Evolutionary conservation across 1,140 invertebrate species (phyloP), one percentile per base, ranked within the genome.

Genomic region (Leptopilina boulardi): DNA sequence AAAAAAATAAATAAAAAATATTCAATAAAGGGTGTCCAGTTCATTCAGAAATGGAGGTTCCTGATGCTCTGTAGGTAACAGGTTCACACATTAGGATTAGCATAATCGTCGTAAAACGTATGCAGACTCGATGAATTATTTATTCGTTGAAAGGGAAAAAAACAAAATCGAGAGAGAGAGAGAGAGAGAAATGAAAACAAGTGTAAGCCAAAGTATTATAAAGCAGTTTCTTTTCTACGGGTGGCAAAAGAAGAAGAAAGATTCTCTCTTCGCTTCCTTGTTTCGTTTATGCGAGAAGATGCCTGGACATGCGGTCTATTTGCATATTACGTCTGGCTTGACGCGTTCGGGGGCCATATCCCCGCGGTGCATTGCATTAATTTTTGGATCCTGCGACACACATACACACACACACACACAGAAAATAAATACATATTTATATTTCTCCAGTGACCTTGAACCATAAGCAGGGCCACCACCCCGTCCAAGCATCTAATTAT

Each of bases 91-190:
- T 84, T 80, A 84, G 80, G 80, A 84, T 88, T 88, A 89, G 84
- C 88, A 89, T 89, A 88, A 89, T 88, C 80, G 84, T 88, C 84
- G 88, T 89, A 86, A 88, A 87, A 81, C 84, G 87, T n/a, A n/a
- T 83, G 79, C 80, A 85, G 82, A 80, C 84, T 83, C 84, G 81
- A 89, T 89, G 86, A 89, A 89, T 88, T 87, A 89, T 89, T 88
- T 88, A 88, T 87, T 81, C 85, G 82, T 84, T 79, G 78, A 77
- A 85, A 84, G 81, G 83, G 79, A 81, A 78, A 70, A n/a, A 54
- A 41, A 26, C 71, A 73, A 26, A 66, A 78, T 76, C 71, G 76
- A 79, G 77, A 76, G 77, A 77, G 80, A 87, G 77, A 76, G 79
- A 77, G 77, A 73, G 19, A 51, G 54, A 77, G 56, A 59, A 23